phyloP scores from a whole-genome alignment of 2,113 vertebrate species.

The Chaetura pelagica region DNA sequence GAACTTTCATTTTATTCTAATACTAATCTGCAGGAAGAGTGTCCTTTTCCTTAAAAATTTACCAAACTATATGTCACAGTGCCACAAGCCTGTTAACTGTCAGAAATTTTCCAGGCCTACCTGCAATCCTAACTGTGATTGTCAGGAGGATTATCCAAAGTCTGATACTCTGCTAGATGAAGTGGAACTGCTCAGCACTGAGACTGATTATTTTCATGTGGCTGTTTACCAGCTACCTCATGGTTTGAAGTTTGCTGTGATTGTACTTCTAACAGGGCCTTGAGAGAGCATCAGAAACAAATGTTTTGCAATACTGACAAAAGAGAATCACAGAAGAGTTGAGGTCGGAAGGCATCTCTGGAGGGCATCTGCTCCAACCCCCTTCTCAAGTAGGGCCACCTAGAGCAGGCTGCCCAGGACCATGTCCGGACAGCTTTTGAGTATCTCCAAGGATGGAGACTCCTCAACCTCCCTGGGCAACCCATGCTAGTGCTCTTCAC shows the following conservation, averaged over 20 bases:
- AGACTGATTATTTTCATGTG: not conserved
- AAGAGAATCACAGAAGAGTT: not conserved
- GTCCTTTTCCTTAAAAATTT: not conserved
- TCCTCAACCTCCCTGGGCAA: no score
- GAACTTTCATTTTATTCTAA: not conserved
- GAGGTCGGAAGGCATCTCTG: not conserved
- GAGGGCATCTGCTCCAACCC: not conserved
- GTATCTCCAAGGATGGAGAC: no score
- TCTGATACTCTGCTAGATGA: not conserved
- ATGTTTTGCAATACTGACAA: not conserved
- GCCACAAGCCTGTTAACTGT: not conserved
- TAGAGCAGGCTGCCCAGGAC: no score
- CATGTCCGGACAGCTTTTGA: no score
- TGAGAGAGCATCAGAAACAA: not conserved
- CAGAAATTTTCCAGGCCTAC: not conserved
- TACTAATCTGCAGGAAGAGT: not conserved
- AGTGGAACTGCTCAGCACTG: not conserved
- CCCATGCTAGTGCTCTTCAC: no score
- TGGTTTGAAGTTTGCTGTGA: not conserved
- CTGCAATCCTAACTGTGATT: not conserved
- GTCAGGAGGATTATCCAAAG: not conserved
- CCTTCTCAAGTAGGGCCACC: no score
- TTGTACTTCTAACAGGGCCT: not conserved
- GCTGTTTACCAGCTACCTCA: not conserved
- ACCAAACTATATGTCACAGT: rapidly evolving